Evolutionary conservation across 2,113 vertebrate species (phyloP).

Genomic region (Myocastor coypus): DNA sequence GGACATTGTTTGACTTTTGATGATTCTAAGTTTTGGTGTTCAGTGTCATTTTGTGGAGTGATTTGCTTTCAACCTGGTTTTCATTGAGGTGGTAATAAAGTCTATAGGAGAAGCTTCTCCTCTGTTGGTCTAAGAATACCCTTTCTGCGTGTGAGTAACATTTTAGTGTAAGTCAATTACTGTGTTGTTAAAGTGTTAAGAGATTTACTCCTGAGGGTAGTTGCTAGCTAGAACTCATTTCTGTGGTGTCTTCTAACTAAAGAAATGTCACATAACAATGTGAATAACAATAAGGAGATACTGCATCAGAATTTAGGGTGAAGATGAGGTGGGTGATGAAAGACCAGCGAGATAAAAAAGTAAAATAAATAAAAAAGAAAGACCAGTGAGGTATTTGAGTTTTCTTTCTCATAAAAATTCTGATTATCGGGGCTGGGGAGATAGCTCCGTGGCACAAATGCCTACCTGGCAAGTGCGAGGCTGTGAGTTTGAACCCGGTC

Average conservation of each 20-base stretch:
- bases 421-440: too few species aligned
- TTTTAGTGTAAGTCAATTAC: constrained; percentile 76
- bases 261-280: constrained; percentile 70
- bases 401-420: constrained; percentile 60
- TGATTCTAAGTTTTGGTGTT: constrained; percentile 63
- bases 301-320: constrained; percentile 60
- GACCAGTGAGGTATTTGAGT: not conserved
- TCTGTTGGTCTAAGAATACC: constrained; percentile 40
- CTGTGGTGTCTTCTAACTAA: constrained; percentile 47
- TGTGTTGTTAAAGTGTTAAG: constrained; percentile 69
- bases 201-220: constrained; percentile 57
- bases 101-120: constrained; percentile 52
- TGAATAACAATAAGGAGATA: constrained; percentile 72
- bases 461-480: too few species aligned
- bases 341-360: constrained; percentile 9
- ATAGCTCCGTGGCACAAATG: too few species aligned
- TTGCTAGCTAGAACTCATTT: constrained; percentile 69
- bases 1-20: constrained; percentile 13
- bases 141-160: constrained; percentile 65
- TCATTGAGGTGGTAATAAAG: constrained; percentile 64
- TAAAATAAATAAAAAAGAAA: too few species aligned
- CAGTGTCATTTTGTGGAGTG: constrained; percentile 45
- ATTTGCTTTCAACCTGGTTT: constrained; percentile 63
- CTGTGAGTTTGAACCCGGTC: too few species aligned
- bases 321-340: constrained; percentile 13